Conservation (phyloP, 1,140 invertebrate species). For the Drosophila quadrilineata region DNA sequence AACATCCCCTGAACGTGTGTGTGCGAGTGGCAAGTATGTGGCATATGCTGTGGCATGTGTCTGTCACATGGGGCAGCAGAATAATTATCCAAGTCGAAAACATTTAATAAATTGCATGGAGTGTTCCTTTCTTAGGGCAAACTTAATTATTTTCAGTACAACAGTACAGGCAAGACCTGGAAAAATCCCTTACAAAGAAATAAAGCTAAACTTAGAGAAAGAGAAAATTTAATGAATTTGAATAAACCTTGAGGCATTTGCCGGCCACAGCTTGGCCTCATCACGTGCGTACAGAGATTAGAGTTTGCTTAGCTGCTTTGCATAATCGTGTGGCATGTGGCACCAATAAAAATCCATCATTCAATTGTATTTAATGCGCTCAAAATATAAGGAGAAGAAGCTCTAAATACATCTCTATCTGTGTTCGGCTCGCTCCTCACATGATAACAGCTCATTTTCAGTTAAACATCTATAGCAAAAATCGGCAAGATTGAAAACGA, state of each 20-base stretch:
- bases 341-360: slow-evolving; percentile 7
- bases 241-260: no score
- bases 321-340: background rate
- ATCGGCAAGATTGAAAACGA: no score
- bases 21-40: background rate
- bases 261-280: no score
- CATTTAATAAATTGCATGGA: slow-evolving; percentile 40
- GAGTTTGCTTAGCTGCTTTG: background rate
- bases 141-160: slow-evolving; percentile 27
- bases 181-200: no score
- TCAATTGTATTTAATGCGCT: slow-evolving; percentile 37
- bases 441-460: no score
- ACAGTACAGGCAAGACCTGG: background rate
- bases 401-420: no score
- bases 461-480: no score
- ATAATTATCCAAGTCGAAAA: slow-evolving; percentile 30
- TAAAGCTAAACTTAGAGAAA: no score
- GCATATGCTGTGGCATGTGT: slow-evolving; percentile 10
- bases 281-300: no score
- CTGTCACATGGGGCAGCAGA: slow-evolving; percentile 16
- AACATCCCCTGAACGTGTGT: background rate
- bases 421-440: no score
- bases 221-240: background rate
- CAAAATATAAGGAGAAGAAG: no score
- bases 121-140: background rate